A percentile compares a stretch with the other conserved stretches of the same genome.
These are phyloP conservation scores for Calephelis perditalis DNA, from an alignment of 2,888 invertebrate genomes.

Conservation along the genomic window DNA sequence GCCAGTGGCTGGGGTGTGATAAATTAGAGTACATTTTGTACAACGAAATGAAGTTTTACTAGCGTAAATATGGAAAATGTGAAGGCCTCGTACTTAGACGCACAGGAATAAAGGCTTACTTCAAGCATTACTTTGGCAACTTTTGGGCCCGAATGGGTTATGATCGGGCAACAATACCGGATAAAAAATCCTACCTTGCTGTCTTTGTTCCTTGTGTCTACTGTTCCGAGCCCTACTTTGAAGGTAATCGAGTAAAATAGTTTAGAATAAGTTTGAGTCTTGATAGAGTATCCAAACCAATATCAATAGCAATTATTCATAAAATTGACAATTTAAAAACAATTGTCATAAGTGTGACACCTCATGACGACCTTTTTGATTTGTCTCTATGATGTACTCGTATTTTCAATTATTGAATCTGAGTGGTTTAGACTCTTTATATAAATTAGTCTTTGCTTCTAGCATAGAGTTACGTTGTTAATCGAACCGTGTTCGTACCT, in stretches of 20 bases:
- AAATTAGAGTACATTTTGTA: conserved; percentile 1
- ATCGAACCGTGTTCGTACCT: not conserved
- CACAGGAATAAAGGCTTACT: not conserved
- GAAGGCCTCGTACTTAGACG: not conserved
- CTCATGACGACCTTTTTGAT: no score
- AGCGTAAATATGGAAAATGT: not conserved
- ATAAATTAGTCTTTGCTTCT: no score
- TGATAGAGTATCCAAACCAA: conserved; percentile 1
- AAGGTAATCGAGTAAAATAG: conserved; percentile 1
- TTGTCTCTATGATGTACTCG: no score
- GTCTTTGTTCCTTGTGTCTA: conserved; percentile 4
- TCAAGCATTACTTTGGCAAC: not conserved
- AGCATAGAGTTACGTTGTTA: no score
- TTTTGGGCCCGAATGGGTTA: not conserved
- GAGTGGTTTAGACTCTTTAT: no score
- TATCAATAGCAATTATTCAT: not conserved
- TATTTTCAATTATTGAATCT: no score
- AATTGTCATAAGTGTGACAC: no score
- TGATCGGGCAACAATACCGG: not conserved
- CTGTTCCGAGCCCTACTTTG: not conserved
- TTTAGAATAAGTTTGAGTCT: conserved; percentile 7
- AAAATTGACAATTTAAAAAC: conserved; percentile 1
- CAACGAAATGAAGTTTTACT: conserved; percentile 5
- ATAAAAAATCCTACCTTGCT: conserved; percentile 1
- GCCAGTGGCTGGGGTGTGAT: not conserved